Evolutionary conservation across 2,113 vertebrate genomes (phyloP).

Genomic region (Syngnathus floridae): DNA sequence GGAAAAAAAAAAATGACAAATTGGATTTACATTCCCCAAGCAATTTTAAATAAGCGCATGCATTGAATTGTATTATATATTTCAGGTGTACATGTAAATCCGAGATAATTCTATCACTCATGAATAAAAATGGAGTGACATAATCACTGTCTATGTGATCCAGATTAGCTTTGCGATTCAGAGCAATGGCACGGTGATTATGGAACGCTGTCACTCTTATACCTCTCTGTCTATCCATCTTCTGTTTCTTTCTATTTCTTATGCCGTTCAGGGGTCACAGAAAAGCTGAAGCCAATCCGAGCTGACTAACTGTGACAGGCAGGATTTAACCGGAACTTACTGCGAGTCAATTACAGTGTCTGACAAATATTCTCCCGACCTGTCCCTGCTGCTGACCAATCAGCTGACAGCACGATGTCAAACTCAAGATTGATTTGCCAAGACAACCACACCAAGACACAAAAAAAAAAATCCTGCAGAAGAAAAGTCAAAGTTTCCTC

Average conservation of each 20-base stretch:
- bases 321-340: neutral
- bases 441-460: neutral
- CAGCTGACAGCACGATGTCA: neutral
- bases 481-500: neutral
- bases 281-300: neutral
- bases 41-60: neutral
- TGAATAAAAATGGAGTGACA: neutral
- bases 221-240: neutral
- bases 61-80: neutral
- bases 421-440: neutral
- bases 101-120: neutral
- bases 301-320: neutral
- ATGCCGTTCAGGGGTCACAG: neutral
- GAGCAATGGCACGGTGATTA: constrained; percentile 1
- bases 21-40: neutral
- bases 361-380: neutral
- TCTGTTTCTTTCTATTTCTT: neutral
- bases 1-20: neutral
- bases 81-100: neutral
- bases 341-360: neutral
- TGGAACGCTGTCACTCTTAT: neutral
- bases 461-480: neutral
- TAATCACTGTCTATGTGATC: neutral
- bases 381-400: neutral
- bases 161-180: neutral